phyloP scores from a whole-genome alignment of 1,140 invertebrate genomes.

The Drosophila kikkawai region DNA sequence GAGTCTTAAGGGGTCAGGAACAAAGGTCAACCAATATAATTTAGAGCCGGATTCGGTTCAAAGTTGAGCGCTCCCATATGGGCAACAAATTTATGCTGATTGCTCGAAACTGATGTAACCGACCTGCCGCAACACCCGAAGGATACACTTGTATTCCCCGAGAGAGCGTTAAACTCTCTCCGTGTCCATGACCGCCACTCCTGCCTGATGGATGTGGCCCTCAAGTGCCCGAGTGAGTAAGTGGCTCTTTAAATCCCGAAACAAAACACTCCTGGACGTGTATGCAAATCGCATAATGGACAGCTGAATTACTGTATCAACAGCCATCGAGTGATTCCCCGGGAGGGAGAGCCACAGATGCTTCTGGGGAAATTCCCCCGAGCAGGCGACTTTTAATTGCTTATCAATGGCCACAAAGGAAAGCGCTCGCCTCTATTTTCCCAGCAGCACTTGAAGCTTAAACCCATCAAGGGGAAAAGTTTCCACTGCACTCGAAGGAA shows the following conservation, averaged over 20 bases:
- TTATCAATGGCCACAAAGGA: conserved; percentile 23
- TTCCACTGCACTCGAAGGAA: conserved; percentile 50
- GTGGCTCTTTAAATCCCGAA: conserved; percentile 16
- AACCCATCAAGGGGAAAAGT: conserved; percentile 18
- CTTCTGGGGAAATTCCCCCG: neutral
- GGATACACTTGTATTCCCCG: conserved; percentile 14
- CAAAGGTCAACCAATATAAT: conserved; percentile 46
- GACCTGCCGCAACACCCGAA: conserved; percentile 54
- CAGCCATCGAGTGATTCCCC: conserved; percentile 14
- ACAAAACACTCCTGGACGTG: conserved; percentile 8
- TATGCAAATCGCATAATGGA: conserved; percentile 50
- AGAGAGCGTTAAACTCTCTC: conserved; percentile 28
- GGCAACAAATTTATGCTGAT: conserved; percentile 44
- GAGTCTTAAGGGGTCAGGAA: conserved; percentile 24
- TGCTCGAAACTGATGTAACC: conserved; percentile 36
- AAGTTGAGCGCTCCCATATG: conserved; percentile 59
- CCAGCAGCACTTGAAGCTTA: conserved; percentile 2
- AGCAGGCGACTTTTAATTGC: conserved; percentile 29
- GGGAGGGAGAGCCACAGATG: neutral
- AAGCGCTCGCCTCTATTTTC: neutral
- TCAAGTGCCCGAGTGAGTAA: neutral
- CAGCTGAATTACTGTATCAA: conserved; percentile 29
- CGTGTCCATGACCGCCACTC: conserved; percentile 30
- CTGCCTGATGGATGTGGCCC: conserved; percentile 21
- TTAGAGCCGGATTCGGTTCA: conserved; percentile 47